Evolutionary conservation across 2,113 vertebrate genomes (phyloP).

Genomic region (Lathamus discolor): DNA sequence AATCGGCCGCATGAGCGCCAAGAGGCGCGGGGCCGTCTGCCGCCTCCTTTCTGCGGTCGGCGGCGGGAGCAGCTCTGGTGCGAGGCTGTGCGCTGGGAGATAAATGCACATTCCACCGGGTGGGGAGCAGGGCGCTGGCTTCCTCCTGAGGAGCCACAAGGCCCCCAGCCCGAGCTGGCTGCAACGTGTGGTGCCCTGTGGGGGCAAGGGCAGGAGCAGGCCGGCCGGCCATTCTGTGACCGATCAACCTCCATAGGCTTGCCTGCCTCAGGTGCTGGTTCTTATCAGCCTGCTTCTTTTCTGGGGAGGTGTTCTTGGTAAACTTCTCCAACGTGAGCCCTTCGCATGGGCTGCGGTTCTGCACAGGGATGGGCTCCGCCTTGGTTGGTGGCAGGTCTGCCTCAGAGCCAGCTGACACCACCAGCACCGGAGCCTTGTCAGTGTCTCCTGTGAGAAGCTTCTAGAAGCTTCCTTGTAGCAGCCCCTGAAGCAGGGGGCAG

Average conservation of each 20-base stretch:
- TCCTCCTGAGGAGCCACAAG: background rate
- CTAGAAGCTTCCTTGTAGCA: background rate
- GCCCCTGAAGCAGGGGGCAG: background rate
- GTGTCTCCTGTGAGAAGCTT: background rate
- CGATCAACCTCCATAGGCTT: background rate
- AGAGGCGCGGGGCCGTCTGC: background rate
- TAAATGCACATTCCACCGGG: too few species aligned
- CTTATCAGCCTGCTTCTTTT: background rate
- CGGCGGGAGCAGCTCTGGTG: background rate
- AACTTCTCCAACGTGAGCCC: background rate
- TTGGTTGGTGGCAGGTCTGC: background rate
- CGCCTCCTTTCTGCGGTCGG: background rate
- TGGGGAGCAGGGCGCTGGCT: background rate
- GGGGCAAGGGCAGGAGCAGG: background rate
- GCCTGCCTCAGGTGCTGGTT: background rate
- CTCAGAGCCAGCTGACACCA: background rate
- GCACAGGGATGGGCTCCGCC: background rate
- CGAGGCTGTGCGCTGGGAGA: too few species aligned
- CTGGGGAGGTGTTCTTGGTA: background rate
- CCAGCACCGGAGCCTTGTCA: background rate
- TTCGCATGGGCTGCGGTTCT: background rate
- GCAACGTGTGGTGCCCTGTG: background rate
- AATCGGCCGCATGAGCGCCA: too few species aligned
- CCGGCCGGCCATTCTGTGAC: background rate
- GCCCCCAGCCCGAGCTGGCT: background rate